phyloP scores from a whole-genome alignment of 2,888 invertebrate genomes.

The Drosophila helvetica region DNA sequence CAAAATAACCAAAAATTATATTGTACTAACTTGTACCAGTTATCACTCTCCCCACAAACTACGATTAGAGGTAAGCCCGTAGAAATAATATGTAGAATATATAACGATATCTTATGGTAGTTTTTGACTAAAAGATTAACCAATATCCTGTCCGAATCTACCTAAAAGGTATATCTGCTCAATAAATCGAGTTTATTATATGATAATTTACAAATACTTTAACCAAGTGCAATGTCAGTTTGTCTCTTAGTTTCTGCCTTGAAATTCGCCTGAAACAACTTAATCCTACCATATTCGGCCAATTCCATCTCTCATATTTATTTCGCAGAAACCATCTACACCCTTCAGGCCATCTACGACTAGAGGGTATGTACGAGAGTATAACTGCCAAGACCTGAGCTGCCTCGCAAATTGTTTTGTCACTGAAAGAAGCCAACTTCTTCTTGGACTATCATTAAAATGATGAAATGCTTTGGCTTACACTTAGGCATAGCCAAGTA shows the following conservation, averaged over 20 bases:
- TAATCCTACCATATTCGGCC: constrained; percentile 25
- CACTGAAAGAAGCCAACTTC: constrained; percentile 47
- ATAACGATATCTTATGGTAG: too few species aligned
- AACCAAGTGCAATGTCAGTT: background rate
- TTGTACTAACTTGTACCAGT: too few species aligned
- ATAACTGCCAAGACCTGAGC: constrained; percentile 49
- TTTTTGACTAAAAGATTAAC: too few species aligned
- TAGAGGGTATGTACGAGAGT: background rate
- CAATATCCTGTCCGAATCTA: too few species aligned
- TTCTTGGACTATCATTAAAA: constrained; percentile 73
- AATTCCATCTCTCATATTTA: constrained; percentile 36
- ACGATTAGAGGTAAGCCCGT: too few species aligned
- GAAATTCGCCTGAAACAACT: constrained; percentile 18
- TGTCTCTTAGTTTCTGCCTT: constrained; percentile 20
- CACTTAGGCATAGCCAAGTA: constrained; percentile 81
- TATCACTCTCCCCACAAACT: too few species aligned
- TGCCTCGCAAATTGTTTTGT: constrained; percentile 68
- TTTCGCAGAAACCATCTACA: constrained; percentile 29
- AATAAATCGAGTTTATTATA: too few species aligned
- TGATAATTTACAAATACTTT: too few species aligned
- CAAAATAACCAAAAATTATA: background rate
- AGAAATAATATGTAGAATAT: too few species aligned
- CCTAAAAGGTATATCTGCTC: too few species aligned
- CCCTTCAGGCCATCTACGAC: constrained; percentile 33
- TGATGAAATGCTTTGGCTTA: constrained; percentile 82